Percentiles rank a stretch among this genome's conserved stretches.
phyloP scores from a whole-genome alignment of 1,140 invertebrate species.

The Danaus melanippus region DNA sequence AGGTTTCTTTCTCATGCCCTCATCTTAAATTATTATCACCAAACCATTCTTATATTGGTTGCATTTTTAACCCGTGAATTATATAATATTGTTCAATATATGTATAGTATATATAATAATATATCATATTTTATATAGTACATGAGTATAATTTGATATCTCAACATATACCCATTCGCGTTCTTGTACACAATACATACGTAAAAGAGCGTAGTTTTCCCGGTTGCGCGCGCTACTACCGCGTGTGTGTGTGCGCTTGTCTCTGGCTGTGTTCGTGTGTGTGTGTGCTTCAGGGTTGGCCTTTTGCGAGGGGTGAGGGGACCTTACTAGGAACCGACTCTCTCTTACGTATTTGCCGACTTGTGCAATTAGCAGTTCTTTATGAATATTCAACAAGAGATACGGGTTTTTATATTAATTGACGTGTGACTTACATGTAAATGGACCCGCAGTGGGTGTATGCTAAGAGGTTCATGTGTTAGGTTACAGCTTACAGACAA shows the following conservation, averaged over 20 bases:
- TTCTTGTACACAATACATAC: conserved; percentile 66
- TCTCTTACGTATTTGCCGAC: conserved; percentile 62
- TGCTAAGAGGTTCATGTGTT: conserved; percentile 19
- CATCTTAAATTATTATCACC: too few species aligned
- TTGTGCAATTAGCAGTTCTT: conserved; percentile 71
- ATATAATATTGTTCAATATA: too few species aligned
- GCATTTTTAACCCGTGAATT: too few species aligned
- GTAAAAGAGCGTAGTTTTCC: conserved; percentile 69
- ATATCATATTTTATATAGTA: too few species aligned
- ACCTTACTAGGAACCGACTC: conserved; percentile 50
- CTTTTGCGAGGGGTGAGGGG: conserved; percentile 53
- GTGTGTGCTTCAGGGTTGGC: conserved; percentile 57
- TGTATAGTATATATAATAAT: too few species aligned
- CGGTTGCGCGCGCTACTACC: conserved; percentile 56
- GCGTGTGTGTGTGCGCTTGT: conserved; percentile 36
- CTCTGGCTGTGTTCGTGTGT: conserved; percentile 10
- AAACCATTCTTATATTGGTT: too few species aligned
- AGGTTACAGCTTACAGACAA: too few species aligned
- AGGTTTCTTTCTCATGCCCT: too few species aligned
- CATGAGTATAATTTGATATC: conserved; percentile 11
- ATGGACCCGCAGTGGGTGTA: conserved; percentile 18
- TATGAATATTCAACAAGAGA: conserved; percentile 68
- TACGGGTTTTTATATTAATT: conserved; percentile 65
- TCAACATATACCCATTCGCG: conserved; percentile 41
- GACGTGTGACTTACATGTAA: conserved; percentile 48